phyloP scores from a whole-genome alignment of 2,113 vertebrate genomes.

The Thoracochromis brauschi region DNA sequence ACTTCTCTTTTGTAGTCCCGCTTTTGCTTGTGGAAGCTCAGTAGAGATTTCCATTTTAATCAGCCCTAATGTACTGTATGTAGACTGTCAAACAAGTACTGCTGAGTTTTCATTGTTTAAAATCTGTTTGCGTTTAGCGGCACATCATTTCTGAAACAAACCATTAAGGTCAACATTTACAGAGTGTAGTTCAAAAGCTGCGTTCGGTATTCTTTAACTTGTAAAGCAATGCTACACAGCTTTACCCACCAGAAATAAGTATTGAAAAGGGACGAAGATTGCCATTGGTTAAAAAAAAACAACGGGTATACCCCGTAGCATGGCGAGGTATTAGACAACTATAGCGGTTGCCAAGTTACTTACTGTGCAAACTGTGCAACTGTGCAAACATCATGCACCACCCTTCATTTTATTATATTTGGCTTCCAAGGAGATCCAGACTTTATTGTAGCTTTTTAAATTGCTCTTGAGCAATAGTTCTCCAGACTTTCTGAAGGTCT shows the following conservation, averaged over 20 bases:
- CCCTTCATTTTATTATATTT: not conserved
- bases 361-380: not conserved
- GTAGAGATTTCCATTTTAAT: constrained; percentile 38
- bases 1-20: constrained; percentile 22
- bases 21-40: constrained; percentile 25
- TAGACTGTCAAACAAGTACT: constrained; percentile 1
- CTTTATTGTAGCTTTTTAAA: not conserved
- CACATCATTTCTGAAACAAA: not conserved
- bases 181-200: not conserved
- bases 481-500: not conserved
- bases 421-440: not conserved
- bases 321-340: no score
- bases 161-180: not conserved
- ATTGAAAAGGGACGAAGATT: not conserved
- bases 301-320: not conserved
- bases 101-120: not conserved
- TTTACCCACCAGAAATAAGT: not conserved
- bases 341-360: not conserved
- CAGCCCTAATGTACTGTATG: not conserved
- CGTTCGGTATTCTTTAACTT: not conserved
- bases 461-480: not conserved
- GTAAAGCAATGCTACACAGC: not conserved
- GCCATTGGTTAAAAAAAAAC: not conserved
- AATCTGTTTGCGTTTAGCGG: not conserved
- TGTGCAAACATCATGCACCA: not conserved